Conservation (phyloP, 2,113 vertebrate genomes). For the Natator depressus region DNA sequence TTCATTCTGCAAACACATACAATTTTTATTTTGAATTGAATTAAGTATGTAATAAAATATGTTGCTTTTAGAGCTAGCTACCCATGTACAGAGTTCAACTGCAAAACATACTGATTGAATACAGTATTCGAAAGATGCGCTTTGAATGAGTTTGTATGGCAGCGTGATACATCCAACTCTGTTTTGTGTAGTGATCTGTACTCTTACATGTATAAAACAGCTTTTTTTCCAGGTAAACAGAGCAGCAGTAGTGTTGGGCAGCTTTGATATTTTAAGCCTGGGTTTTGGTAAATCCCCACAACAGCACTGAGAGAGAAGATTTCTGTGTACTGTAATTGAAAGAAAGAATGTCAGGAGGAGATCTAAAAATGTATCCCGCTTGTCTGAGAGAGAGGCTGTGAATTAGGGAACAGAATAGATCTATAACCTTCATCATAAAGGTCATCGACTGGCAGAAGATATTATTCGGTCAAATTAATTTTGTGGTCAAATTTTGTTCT, state of each 20-base stretch:
- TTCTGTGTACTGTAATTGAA: not conserved
- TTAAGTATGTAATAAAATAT: not conserved
- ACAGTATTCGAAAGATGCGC: not conserved
- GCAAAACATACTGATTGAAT: not conserved
- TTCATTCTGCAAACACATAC: not conserved
- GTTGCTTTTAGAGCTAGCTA: not conserved
- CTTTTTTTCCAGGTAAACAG: not conserved
- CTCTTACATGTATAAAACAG: not conserved
- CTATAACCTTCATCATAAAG: not conserved
- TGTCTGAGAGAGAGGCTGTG: rapidly evolving
- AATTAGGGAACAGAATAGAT: not conserved
- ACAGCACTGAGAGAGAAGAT: not conserved
- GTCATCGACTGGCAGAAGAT: not conserved
- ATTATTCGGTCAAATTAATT: not conserved
- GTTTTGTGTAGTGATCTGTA: not conserved
- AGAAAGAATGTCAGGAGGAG: not conserved
- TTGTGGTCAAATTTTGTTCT: not conserved
- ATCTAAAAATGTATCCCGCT: not conserved
- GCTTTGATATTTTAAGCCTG: not conserved
- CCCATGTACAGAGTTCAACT: not conserved
- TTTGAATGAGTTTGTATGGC: not conserved
- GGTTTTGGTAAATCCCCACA: not conserved
- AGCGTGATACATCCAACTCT: not conserved
- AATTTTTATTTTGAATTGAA: not conserved
- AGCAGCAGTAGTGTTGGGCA: not conserved